Conservation (phyloP, 2,113 vertebrate genomes). For the Raja brachyura region DNA sequence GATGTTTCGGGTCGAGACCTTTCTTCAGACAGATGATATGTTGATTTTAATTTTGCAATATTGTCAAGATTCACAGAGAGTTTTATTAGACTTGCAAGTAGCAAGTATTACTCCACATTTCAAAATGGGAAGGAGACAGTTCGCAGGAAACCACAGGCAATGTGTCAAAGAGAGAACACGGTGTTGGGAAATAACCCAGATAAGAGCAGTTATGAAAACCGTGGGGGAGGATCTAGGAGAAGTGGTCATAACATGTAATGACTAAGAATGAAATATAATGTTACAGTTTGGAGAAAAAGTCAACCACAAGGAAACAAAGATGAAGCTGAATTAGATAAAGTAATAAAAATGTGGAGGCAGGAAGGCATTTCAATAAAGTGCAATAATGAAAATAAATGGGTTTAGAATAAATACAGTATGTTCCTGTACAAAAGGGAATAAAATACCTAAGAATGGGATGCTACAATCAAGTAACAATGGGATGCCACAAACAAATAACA, state of each 20-base stretch:
- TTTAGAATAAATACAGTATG: neutral
- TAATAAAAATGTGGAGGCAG: neutral
- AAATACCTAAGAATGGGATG: neutral
- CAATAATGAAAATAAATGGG: neutral
- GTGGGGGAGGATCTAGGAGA: neutral
- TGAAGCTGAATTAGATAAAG: too few species aligned
- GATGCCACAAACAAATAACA: neutral
- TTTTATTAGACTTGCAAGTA: too few species aligned
- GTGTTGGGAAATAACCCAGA: neutral
- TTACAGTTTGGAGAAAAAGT: neutral
- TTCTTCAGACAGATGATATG: too few species aligned
- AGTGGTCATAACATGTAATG: neutral
- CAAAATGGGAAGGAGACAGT: neutral
- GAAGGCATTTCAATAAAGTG: neutral
- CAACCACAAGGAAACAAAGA: neutral
- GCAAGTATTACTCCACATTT: neutral
- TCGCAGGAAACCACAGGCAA: neutral
- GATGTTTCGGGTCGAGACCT: too few species aligned
- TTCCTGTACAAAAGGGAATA: neutral
- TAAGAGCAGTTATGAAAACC: neutral
- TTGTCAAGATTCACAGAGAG: too few species aligned
- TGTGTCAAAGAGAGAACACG: too few species aligned
- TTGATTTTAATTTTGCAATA: too few species aligned
- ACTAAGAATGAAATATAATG: neutral
- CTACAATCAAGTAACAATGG: neutral